Percentiles rank a stretch among this genome's conserved stretches.
Conservation (phyloP, 2,888 invertebrate species). For the Aspidapion aeneum region DNA sequence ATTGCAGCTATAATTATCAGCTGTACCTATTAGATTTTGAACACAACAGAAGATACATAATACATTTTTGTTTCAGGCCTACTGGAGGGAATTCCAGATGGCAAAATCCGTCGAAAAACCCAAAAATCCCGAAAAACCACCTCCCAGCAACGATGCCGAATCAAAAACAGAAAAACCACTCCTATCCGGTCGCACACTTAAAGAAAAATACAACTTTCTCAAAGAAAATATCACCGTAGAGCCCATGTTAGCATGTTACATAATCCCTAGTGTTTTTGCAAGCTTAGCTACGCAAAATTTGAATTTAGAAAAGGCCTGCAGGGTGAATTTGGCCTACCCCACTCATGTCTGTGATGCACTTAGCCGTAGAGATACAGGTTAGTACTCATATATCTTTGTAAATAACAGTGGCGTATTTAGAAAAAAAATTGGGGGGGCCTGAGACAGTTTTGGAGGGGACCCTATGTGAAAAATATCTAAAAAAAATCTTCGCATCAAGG, state of each 20-base stretch:
- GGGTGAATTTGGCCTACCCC: slow-evolving; percentile 73
- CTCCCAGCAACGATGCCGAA: slow-evolving; percentile 11
- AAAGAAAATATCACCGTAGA: slow-evolving; percentile 69
- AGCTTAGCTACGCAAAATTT: slow-evolving; percentile 80
- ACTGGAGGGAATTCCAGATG: slow-evolving; percentile 28
- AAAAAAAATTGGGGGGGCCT: too few relatives aligned
- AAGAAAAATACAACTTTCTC: slow-evolving; percentile 56
- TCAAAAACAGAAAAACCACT: slow-evolving; percentile 18
- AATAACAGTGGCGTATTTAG: not conserved
- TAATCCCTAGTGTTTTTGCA: slow-evolving; percentile 61
- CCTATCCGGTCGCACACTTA: slow-evolving; percentile 48
- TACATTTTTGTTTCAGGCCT: too few relatives aligned
- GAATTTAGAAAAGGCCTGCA: slow-evolving; percentile 81
- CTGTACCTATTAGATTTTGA: too few relatives aligned
- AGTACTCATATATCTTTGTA: not conserved
- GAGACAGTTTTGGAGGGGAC: too few relatives aligned
- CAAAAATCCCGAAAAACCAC: slow-evolving; percentile 6
- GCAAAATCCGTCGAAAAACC: slow-evolving; percentile 26
- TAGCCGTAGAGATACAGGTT: slow-evolving; percentile 63
- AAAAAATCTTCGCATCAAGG: too few relatives aligned
- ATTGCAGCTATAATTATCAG: too few relatives aligned
- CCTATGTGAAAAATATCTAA: too few relatives aligned
- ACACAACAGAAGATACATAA: too few relatives aligned
- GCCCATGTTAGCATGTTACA: slow-evolving; percentile 71
- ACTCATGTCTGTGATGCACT: slow-evolving; percentile 74